phyloP scores from a whole-genome alignment of 2,113 vertebrate genomes.

The Hemicordylus capensis region DNA sequence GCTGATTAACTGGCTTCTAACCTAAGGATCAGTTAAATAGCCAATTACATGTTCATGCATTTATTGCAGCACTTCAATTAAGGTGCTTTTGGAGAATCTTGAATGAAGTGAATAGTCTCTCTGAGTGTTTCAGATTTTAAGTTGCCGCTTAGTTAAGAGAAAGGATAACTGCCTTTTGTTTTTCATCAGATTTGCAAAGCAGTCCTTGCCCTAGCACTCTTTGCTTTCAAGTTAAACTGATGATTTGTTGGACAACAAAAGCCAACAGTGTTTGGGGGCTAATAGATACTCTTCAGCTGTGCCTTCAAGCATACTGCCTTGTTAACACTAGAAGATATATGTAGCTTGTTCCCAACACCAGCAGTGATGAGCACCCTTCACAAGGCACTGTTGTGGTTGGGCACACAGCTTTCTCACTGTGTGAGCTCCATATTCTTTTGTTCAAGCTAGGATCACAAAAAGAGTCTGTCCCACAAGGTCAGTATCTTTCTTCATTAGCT shows the following conservation, averaged over 20 bases:
- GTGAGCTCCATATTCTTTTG: too few relatives aligned
- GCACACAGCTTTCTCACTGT: too few relatives aligned
- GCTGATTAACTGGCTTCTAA: background rate
- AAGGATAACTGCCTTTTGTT: background rate
- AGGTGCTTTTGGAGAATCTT: background rate
- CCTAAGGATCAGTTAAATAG: background rate
- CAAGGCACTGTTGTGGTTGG: too few relatives aligned
- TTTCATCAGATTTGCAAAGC: background rate
- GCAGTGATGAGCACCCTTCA: too few relatives aligned
- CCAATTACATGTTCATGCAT: background rate
- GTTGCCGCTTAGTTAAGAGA: background rate
- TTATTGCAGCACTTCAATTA: background rate
- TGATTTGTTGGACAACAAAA: background rate
- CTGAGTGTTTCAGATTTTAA: background rate
- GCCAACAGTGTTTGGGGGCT: background rate
- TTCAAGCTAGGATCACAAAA: too few relatives aligned
- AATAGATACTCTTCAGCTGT: background rate
- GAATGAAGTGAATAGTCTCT: background rate
- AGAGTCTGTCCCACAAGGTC: too few relatives aligned
- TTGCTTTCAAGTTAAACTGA: background rate
- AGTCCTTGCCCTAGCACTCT: too few relatives aligned
- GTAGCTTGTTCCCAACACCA: background rate
- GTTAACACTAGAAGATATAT: background rate
- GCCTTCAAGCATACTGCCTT: background rate
- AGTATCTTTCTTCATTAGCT: too few relatives aligned